Evolutionary conservation across 1,140 invertebrate genomes (phyloP), one percentile per base, ranked within the genome.

Genomic region (Dolichoris vasculosae): DNA sequence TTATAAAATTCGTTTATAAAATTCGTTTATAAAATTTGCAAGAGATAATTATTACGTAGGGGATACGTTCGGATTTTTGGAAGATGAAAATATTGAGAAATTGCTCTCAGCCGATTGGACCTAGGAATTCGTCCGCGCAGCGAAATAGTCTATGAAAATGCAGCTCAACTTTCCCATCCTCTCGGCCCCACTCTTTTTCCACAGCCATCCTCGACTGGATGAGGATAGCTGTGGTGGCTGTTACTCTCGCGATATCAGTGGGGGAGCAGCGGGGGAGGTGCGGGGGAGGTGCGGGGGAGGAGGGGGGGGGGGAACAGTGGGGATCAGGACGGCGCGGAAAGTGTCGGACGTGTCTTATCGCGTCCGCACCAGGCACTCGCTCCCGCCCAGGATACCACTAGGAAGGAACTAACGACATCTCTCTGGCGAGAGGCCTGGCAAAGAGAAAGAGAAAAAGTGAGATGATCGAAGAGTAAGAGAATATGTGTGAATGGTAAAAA

Each of bases 291-390:
- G n/a, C n/a, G n/a, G n/a, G n/a, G n/a, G n/a, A n/a, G n/a, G n/a
- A n/a, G n/a, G n/a, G n/a, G n/a, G n/a, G n/a, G n/a, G n/a, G n/a
- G n/a, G n/a, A n/a, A n/a, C n/a, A n/a, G n/a, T n/a, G 88, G 85
- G 69, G 88, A 91, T 88, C 90, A 90, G 89, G 89, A 88, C 89
- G 87, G 17, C 4, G 67, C 82, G 91, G 89, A 88, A 91, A 92
- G 91, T 91, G 91, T 92, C 88, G 90, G 91, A 92, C 91, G 91
- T 92, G 91, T 89, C 91, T 92, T 92, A 92, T 92, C 91, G 91
- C 90, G 89, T 89, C 88, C 90, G 90, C 89, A 89, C 90, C 91
- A 92, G 91, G 90, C 91, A 90, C 88, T 88, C 89, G 46, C 30
- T 38, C 43, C 80, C 80, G 32, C 59, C 38, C 55, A 59, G 46